Evolutionary conservation across 2,113 vertebrate species (phyloP), one percentile per base, ranked within the genome.

Genomic region (Lycaon pictus): DNA sequence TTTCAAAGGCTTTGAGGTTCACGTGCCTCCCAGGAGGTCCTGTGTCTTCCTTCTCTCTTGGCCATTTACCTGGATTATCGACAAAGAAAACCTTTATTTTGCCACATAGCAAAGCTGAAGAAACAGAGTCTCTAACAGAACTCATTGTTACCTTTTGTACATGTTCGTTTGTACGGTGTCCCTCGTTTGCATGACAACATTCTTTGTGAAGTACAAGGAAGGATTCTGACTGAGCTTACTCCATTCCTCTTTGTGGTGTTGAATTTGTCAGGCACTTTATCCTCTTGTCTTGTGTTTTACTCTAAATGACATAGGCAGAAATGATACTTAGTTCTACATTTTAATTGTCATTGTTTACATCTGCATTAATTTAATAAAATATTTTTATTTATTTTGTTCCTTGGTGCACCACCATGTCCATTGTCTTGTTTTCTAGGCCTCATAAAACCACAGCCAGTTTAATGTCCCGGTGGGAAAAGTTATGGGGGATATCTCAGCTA

Each of bases 281-380:
- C 35, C 7, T 19, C 62, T 88, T 96, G 71, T 91, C 13, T 96
- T 94, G 2, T 96, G 27, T 95, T 91, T 97, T 17, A 60, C 87
- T 89, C 63, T 96, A 89, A 94, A 72, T 25, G 6, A 37, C 27
- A 55, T 27, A 69, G 32, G 29, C 48, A 82, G 20, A 97, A 13
- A 92, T 67, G 8, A 48, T 48, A 32, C 16, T 19, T 83, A 60
- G 79, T 60, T 92, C 58, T 96, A 25, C 1, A 27, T 95, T 92
- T 51, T 92, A 51, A 80, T 48, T 53, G 32, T 94, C 69, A 94
- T 11, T 96, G 22, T 91, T 94, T 95, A 81, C 20, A 62, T 15
- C 8, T 89, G 88, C 93, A 96, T 96, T 97, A 97, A 97, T 79
- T 97, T 96, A 97, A 98, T 98, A 97, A 97, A 97, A 90, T 93